Conservation (phyloP, 30 jellyfish, hydroid and myxozoan genomes). For the Aurelia sp. region DNA sequence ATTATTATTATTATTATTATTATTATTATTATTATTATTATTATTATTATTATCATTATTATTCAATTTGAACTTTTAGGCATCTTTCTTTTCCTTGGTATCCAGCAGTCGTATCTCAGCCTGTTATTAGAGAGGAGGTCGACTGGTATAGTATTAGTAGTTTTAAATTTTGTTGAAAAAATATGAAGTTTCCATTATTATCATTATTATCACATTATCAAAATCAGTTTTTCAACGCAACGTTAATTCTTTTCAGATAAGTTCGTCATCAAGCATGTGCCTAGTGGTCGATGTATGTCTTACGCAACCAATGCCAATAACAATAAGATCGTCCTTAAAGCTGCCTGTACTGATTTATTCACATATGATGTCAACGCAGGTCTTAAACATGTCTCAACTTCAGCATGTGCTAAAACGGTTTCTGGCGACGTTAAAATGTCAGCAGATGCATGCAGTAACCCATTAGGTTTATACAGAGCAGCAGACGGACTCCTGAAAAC, state of each 20-base stretch:
- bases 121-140: no score
- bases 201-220: no score
- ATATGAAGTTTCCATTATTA: no score
- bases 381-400: conserved; percentile 38
- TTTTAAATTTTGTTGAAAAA: no score
- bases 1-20: no score
- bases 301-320: conserved; percentile 10
- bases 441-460: neutral
- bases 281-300: conserved; percentile 51
- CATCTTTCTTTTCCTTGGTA: no score
- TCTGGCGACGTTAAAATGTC: neutral
- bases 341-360: conserved; percentile 36
- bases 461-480: neutral
- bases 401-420: neutral
- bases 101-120: no score
- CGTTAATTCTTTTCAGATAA: conserved; percentile 6
- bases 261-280: conserved; percentile 27
- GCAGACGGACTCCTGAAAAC: neutral
- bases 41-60: no score
- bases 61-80: no score
- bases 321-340: conserved; percentile 30
- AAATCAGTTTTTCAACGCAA: no score
- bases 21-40: no score
- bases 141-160: no score
- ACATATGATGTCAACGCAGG: conserved; percentile 38